Conservation (phyloP, 2,113 vertebrate species). For the Sula dactylatra region DNA sequence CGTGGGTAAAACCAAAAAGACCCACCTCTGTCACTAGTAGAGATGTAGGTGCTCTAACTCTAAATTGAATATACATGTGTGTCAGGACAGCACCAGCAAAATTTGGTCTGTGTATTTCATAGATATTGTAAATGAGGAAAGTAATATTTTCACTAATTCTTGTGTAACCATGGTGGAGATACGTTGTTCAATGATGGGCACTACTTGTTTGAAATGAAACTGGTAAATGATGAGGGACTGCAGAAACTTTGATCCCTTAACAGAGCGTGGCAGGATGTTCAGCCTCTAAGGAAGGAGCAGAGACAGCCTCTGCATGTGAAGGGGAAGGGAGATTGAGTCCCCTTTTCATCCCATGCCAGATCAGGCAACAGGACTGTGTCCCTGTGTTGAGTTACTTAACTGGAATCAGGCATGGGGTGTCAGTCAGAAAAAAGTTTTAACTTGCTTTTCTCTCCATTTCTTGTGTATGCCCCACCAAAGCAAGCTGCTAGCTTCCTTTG, state of each 20-base stretch:
- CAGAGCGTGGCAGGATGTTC: not conserved
- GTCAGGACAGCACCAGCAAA: not conserved
- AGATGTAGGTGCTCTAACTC: not conserved
- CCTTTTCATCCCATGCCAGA: not conserved
- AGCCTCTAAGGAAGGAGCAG: not conserved
- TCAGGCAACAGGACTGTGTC: not conserved
- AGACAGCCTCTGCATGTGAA: fast-evolving
- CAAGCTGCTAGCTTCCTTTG: not conserved
- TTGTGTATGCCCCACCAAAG: not conserved
- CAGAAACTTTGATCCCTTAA: not conserved
- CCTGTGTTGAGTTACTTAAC: not conserved
- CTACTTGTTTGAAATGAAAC: not conserved
- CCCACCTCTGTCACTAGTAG: not conserved
- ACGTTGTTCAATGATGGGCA: not conserved
- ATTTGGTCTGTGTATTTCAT: not conserved
- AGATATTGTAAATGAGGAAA: not conserved
- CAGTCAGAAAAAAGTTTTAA: not conserved
- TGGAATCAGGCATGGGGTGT: not conserved
- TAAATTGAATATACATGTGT: not conserved
- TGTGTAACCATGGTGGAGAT: not conserved
- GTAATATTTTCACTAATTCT: not conserved
- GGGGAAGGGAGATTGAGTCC: not conserved
- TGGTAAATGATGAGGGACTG: not conserved
- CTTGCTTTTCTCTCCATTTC: not conserved
- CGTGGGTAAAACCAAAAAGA: not conserved